Percentiles rank a stretch among this genome's conserved stretches.
Conservation (phyloP, 92 coral and sea anemone species). For the Virgularia gustaviana region DNA sequence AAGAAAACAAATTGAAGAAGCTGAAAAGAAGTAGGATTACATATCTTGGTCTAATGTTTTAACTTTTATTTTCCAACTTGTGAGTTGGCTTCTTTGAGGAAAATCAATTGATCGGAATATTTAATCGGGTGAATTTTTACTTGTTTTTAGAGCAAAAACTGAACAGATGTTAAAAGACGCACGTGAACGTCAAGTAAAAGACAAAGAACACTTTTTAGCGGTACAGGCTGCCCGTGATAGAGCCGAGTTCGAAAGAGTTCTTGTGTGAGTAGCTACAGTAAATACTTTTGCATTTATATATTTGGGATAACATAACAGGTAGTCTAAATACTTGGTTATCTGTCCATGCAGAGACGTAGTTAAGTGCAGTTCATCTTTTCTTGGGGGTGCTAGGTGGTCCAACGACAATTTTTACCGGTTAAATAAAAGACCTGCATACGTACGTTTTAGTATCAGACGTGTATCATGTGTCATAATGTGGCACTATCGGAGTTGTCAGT, state of each 20-base stretch:
- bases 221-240: conserved; percentile 98
- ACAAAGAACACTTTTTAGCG: conserved; percentile 91
- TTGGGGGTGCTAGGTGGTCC: no score
- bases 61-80: not conserved
- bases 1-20: conserved; percentile 81
- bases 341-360: no score
- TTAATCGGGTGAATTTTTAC: not conserved
- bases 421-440: no score
- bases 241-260: conserved; percentile 91
- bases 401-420: no score
- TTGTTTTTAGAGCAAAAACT: conserved; percentile 65
- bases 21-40: conserved; percentile 71
- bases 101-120: no score
- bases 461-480: no score
- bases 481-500: no score
- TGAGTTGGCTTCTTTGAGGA: not conserved
- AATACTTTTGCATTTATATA: not conserved
- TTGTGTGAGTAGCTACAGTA: conserved; percentile 60
- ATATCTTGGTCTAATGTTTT: not conserved
- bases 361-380: no score
- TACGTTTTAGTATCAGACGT: no score
- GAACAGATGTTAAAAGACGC: conserved; percentile 86
- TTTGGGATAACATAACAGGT: no score
- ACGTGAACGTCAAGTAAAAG: conserved; percentile 81
- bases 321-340: no score